phyloP scores from a whole-genome alignment of 2,888 invertebrate species.

The Lepetodrilus schrolli region DNA sequence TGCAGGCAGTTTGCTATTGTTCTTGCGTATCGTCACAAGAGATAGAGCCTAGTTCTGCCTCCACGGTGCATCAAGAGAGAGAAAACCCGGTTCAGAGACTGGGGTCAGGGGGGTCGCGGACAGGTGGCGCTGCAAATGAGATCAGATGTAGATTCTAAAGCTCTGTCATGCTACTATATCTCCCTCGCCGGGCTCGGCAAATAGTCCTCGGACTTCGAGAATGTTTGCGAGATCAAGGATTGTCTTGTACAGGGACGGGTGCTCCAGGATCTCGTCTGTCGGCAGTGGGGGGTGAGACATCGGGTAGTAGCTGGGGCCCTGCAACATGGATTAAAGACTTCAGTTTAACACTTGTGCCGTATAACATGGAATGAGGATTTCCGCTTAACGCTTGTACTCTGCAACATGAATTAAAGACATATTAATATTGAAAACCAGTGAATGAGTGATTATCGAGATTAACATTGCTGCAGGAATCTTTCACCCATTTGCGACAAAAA shows the following conservation, averaged over 20 bases:
- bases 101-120: background rate
- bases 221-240: constrained; percentile 88
- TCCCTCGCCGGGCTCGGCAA: constrained; percentile 78
- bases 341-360: too few species aligned
- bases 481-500: too few species aligned
- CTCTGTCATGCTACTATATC: constrained; percentile 53
- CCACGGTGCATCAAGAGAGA: too few species aligned
- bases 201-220: constrained; percentile 87
- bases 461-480: too few species aligned
- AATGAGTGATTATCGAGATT: too few species aligned
- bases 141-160: constrained; percentile 4
- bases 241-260: constrained; percentile 82
- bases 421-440: too few species aligned
- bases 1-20: too few species aligned
- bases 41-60: too few species aligned
- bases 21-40: too few species aligned
- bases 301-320: constrained; percentile 89
- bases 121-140: background rate
- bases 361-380: constrained; percentile 74
- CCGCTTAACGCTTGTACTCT: too few species aligned
- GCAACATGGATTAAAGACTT: constrained; percentile 75
- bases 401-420: too few species aligned
- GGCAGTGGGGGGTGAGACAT: constrained; percentile 90
- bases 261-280: constrained; percentile 89
- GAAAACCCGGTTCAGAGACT: background rate